Conservation (phyloP, 2,113 vertebrate genomes). For the Scopus umbretta region DNA sequence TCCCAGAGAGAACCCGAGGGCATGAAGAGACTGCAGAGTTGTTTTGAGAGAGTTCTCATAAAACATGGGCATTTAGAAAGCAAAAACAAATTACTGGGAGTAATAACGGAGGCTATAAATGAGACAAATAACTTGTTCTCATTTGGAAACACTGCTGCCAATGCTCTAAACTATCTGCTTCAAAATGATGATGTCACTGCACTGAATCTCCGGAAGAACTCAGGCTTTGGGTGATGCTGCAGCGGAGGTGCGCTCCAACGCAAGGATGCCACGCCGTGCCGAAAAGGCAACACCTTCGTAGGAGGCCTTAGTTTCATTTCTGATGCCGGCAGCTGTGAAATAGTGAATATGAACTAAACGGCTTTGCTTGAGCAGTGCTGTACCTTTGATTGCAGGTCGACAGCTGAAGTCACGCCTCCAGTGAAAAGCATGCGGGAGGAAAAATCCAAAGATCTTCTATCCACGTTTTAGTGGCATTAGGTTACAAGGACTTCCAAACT, state of each 20-base stretch:
- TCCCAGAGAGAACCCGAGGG: neutral
- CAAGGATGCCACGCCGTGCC: too few species aligned
- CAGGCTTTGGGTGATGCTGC: neutral
- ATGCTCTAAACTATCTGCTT: neutral
- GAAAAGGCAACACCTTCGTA: neutral
- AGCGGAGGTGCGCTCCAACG: neutral
- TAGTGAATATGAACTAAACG: neutral
- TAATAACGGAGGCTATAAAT: slow-evolving; percentile 23
- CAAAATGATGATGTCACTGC: neutral
- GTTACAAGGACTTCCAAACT: neutral
- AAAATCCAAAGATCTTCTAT: neutral
- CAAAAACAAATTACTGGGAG: slow-evolving; percentile 17
- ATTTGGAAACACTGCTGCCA: neutral
- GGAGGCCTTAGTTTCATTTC: neutral
- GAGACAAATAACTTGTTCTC: slow-evolving; percentile 1
- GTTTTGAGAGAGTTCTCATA: neutral
- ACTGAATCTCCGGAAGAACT: neutral
- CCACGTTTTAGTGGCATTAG: neutral
- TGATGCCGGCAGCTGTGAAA: neutral
- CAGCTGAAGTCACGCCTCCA: neutral
- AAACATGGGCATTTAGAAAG: neutral
- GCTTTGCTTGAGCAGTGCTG: neutral
- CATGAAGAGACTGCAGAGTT: neutral
- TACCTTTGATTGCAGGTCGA: neutral
- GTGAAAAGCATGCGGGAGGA: neutral